Base-by-base conservation (phyloP, 1,140 invertebrate genomes). In the Lepidurus arcticus region DNA sequence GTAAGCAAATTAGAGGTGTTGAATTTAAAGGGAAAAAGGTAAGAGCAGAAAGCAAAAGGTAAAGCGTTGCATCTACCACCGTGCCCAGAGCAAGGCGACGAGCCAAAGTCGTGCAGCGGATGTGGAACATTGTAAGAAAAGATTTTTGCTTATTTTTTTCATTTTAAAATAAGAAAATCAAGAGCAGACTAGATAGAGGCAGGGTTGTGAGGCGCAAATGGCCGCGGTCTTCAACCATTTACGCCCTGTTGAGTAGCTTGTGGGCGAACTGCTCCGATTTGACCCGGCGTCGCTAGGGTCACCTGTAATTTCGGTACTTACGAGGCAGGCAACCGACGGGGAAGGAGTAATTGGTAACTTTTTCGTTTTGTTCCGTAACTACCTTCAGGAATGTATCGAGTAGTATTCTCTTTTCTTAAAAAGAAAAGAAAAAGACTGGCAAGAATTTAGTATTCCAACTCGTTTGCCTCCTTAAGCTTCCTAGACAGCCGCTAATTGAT, bases 81-180 rank as follows among this genome's bases (percentile, higher is more conserved):
- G 53, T 65, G 53, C 53, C 53, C 21, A 21, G 53, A 65, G 53
- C 53, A 13, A 65, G 53, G 53, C 53, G 53, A 21, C n/a, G 53
- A 65, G 53, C 53, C 53, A 65, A 65, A 65, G 53, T 65, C 53
- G 53, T 65, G 53, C 53, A 65, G 21, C 53, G 53, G 53, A 65
- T 65, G 53, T 65, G 53, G 53, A 13, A 21, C 34, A 21, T 65
- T 65, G 16, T 65, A 7, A 65, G 16, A n/a, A n/a, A 13, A 65
- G 45, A 65, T n/a, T n/a, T 13, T 65, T 65, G 1, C 47, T 65
- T 11, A 65, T 13, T n/a, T 65, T 3, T 26, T 0, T 26, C 26
- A 1, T 34, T 34, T 34, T 34, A 4, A 0, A 34, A 34, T n/a
- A 65, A 65, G 53, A 65, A 65, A 65, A 65, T 65, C 53, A 65